These are phyloP conservation scores for Euplexia lucipara DNA, from an alignment of 2,888 invertebrate genomes.

Conservation along the genomic window DNA sequence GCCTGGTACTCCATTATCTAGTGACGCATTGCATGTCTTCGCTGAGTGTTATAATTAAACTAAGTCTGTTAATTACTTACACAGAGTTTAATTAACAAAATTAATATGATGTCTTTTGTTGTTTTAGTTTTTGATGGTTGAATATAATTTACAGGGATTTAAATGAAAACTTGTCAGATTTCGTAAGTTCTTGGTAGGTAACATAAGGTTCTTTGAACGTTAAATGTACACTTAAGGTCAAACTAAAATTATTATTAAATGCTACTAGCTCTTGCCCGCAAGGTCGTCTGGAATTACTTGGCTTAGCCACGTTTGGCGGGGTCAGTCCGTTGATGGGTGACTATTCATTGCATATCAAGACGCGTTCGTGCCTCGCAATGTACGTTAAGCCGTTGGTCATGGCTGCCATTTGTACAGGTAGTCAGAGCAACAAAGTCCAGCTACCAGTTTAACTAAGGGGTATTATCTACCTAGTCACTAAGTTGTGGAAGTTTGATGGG, in stretches of 20 bases:
- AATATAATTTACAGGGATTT: background rate
- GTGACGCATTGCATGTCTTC: slow-evolving; percentile 17
- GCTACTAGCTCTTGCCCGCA: too few species aligned
- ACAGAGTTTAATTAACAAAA: slow-evolving; percentile 14
- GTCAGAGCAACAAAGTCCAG: too few species aligned
- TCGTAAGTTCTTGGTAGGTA: background rate
- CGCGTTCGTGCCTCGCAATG: too few species aligned
- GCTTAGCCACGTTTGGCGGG: too few species aligned
- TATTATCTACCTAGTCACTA: too few species aligned
- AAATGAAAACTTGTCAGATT: background rate
- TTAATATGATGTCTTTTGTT: slow-evolving; percentile 10
- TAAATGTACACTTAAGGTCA: background rate
- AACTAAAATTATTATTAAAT: background rate
- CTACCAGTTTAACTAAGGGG: too few species aligned
- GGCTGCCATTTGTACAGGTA: too few species aligned
- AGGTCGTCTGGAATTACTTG: too few species aligned
- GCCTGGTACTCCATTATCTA: slow-evolving; percentile 19
- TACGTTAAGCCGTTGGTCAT: too few species aligned
- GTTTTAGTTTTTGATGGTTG: slow-evolving; percentile 2
- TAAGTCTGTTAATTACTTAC: background rate
- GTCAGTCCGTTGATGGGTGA: too few species aligned
- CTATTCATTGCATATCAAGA: too few species aligned
- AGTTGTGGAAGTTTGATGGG: too few species aligned
- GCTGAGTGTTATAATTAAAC: background rate
- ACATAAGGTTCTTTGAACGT: background rate